These are phyloP conservation scores for Palythoa grandis DNA, from an alignment of 92 coral and sea anemone species.

Conservation along the genomic window DNA sequence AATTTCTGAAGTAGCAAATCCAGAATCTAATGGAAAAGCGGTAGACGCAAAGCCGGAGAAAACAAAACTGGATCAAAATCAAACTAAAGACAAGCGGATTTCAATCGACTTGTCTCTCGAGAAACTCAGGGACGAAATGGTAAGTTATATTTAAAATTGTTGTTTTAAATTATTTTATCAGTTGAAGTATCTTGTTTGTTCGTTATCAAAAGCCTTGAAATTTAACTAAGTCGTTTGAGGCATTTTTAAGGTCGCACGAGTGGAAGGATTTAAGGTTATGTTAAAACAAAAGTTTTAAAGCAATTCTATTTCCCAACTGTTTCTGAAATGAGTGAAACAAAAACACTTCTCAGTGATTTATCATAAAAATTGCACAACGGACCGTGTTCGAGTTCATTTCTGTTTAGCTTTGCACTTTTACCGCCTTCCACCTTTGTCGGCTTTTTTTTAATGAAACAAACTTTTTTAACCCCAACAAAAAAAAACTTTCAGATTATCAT, in stretches of 20 bases:
- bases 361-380: too few relatives aligned
- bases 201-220: not conserved
- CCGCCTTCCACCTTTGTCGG: slow-evolving; percentile 9
- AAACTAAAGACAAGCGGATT: slow-evolving; percentile 18
- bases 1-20: slow-evolving; percentile 5
- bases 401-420: slow-evolving; percentile 3
- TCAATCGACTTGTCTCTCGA: slow-evolving; percentile 65
- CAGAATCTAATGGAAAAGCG: not conserved
- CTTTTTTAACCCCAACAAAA: not conserved
- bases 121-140: slow-evolving; percentile 68
- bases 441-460: not conserved
- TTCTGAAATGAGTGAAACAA: too few relatives aligned
- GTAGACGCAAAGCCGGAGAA: not conserved
- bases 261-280: too few relatives aligned
- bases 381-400: not conserved
- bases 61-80: not conserved
- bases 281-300: too few relatives aligned
- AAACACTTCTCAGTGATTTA: too few relatives aligned
- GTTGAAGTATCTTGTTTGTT: not conserved
- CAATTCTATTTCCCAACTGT: too few relatives aligned
- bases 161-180: not conserved
- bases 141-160: slow-evolving; percentile 25
- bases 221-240: too few relatives aligned
- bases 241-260: too few relatives aligned
- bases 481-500: not conserved